phyloP scores from a whole-genome alignment of 2,888 invertebrate species.

The Exephanes ischioxanthus region DNA sequence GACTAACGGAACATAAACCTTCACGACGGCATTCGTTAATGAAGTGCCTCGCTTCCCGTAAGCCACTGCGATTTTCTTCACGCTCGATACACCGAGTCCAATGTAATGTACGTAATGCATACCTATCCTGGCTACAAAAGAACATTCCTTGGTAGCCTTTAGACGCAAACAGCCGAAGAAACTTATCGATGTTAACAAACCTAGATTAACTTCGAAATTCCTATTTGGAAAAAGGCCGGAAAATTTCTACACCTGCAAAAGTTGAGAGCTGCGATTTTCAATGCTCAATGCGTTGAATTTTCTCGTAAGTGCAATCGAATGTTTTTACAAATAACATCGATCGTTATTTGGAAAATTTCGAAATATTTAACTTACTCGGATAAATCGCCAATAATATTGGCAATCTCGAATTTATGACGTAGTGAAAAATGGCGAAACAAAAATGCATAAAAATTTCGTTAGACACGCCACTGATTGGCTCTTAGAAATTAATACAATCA shows the following conservation, averaged over 20 bases:
- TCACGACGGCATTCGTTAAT: constrained; percentile 74
- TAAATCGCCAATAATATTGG: too few relatives aligned
- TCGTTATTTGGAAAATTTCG: background rate
- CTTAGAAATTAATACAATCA: too few relatives aligned
- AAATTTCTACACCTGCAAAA: too few relatives aligned
- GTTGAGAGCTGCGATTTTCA: too few relatives aligned
- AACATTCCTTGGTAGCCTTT: constrained; percentile 3
- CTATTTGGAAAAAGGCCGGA: too few relatives aligned
- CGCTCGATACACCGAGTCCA: constrained; percentile 39
- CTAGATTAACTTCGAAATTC: constrained; percentile 1
- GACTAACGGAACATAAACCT: constrained; percentile 74
- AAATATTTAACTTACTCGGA: background rate
- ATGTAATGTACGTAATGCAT: constrained; percentile 19
- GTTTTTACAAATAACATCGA: background rate
- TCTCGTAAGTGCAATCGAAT: background rate
- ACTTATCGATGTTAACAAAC: background rate
- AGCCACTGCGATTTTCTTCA: constrained; percentile 47
- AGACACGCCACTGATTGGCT: too few relatives aligned
- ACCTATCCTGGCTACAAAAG: constrained; percentile 2
- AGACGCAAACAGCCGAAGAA: background rate
- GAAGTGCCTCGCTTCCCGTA: constrained; percentile 69
- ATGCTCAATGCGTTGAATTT: background rate
- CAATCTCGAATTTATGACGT: too few relatives aligned
- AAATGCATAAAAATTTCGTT: too few relatives aligned
- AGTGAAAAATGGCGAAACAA: too few relatives aligned